Evolutionary conservation across 2,797 vertebrate species (phyloP).

Genomic region (Streptopelia turtur): DNA sequence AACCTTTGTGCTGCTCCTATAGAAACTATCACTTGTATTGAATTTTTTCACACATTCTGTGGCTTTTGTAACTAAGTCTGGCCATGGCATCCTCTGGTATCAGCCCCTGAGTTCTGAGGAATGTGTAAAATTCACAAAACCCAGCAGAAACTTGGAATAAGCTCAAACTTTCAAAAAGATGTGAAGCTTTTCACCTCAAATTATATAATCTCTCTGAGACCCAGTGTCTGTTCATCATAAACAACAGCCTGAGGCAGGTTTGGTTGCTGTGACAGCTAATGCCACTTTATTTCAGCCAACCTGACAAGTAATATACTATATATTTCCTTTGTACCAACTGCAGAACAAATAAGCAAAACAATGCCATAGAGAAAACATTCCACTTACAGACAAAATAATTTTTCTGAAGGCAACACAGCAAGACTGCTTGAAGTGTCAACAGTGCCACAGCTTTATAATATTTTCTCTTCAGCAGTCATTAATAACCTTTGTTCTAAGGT

Average conservation of each 20-base stretch:
- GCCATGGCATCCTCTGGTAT: not conserved
- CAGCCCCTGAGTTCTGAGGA: not conserved
- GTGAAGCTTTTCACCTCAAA: not conserved
- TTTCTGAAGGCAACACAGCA: not conserved
- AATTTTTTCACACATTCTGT: not conserved
- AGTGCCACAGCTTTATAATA: not conserved
- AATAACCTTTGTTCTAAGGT: not conserved
- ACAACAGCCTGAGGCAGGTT: not conserved
- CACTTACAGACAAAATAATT: not conserved
- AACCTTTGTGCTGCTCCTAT: not conserved
- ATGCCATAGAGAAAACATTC: not conserved
- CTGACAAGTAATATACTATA: not conserved
- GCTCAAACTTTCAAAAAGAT: not conserved
- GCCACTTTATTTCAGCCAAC: not conserved
- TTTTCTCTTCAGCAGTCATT: not conserved
- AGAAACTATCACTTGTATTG: not conserved
- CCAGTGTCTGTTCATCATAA: not conserved
- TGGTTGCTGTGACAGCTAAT: not conserved
- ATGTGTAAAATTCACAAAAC: not conserved
- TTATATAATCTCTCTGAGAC: not conserved
- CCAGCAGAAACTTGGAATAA: not conserved
- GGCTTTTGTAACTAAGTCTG: not conserved
- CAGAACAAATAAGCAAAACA: not conserved
- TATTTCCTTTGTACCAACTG: not conserved
- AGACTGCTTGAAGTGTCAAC: not conserved